These are phyloP conservation scores for Paratrypauchen microcephalus DNA, from an alignment of 2,797 vertebrate species.

Conservation along the genomic window DNA sequence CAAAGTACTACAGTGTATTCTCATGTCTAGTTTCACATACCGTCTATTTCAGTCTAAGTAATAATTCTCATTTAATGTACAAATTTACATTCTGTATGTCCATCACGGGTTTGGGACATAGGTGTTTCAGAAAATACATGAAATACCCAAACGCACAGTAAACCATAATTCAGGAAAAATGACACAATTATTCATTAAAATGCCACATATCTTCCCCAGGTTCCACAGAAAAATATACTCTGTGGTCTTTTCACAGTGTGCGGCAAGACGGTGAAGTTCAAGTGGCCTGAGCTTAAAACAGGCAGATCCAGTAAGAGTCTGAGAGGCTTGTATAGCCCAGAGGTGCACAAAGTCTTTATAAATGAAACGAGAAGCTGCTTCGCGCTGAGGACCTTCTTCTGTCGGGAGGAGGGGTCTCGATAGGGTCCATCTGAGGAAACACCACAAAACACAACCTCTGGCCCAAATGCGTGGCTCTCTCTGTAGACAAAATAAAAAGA, in stretches of 20 bases:
- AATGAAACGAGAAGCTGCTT: slow-evolving; percentile 56
- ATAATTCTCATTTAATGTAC: slow-evolving; percentile 8
- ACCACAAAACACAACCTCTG: slow-evolving; percentile 96
- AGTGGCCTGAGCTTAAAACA: slow-evolving; percentile 28
- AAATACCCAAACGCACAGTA: slow-evolving; percentile 42
- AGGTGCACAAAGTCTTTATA: slow-evolving; percentile 44
- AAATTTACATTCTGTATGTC: slow-evolving; percentile 13
- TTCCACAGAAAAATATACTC: slow-evolving; percentile 17
- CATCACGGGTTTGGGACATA: slow-evolving; percentile 7
- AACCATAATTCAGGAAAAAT: slow-evolving; percentile 26
- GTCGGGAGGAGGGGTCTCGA: slow-evolving; percentile 64
- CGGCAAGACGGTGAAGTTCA: slow-evolving; percentile 39
- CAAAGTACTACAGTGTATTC: neutral
- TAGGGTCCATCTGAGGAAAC: slow-evolving; percentile 85
- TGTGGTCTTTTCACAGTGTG: slow-evolving; percentile 33
- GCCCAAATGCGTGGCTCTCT: slow-evolving; percentile 85
- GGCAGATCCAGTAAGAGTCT: slow-evolving; percentile 42
- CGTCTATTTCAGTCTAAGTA: neutral
- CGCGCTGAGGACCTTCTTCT: slow-evolving; percentile 64
- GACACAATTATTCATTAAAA: slow-evolving; percentile 1
- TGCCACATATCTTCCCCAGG: slow-evolving; percentile 13
- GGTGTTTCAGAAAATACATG: slow-evolving; percentile 21
- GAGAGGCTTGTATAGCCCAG: slow-evolving; percentile 34
- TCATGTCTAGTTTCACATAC: slow-evolving; percentile 1
- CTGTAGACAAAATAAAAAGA: slow-evolving; percentile 66